Conservation (phyloP, 2,888 invertebrate species). For the Aphodius granarius region DNA sequence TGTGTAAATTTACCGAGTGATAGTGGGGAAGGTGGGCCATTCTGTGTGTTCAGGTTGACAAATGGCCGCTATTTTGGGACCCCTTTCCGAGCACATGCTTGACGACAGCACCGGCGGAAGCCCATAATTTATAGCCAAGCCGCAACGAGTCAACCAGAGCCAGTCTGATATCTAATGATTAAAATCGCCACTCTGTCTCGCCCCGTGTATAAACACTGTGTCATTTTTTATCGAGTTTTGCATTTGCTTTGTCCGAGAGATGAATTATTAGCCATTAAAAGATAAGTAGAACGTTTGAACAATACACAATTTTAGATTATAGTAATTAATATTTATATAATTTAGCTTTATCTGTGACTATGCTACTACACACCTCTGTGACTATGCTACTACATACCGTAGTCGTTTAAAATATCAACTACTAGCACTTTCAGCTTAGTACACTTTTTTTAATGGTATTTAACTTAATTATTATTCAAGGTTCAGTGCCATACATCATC, state of each 20-base stretch:
- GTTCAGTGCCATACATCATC: background rate
- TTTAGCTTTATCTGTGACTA: no score
- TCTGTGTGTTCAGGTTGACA: background rate
- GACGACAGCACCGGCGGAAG: background rate
- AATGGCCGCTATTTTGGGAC: slow-evolving; percentile 12
- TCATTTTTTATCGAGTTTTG: background rate
- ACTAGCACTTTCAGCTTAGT: no score
- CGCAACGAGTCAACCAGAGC: background rate
- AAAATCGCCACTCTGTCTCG: background rate
- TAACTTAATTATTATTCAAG: no score
- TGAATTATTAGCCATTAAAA: background rate
- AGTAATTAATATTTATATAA: no score
- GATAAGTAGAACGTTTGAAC: no score
- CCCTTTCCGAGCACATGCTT: background rate
- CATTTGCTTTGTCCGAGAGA: background rate
- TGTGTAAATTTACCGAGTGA: slow-evolving; percentile 7
- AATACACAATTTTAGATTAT: no score
- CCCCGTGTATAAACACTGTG: background rate
- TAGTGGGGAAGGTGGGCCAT: background rate
- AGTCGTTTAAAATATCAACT: no score
- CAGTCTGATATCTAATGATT: background rate
- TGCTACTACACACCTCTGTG: no score
- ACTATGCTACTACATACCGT: no score
- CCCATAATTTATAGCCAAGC: background rate
- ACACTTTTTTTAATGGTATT: no score